Base-by-base conservation (phyloP, 2,113 vertebrate species). In the Epinephelus fuscoguttatus region DNA sequence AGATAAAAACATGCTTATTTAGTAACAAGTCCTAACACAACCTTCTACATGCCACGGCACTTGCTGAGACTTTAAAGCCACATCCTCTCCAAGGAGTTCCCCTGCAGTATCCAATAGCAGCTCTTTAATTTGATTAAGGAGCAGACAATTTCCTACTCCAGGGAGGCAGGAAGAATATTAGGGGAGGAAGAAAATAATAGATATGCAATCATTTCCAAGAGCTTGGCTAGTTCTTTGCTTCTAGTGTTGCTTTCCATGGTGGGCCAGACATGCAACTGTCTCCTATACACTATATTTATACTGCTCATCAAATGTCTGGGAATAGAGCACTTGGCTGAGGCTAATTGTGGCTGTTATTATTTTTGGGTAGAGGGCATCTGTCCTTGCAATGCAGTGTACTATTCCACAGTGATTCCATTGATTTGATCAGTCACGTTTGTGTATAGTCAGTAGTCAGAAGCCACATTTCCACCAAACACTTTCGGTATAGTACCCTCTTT, bases 41-140 rank as follows among this genome's bases (percentile, higher is more conserved):
- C 30, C 33, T 27, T 37, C n/a, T 30, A 68, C 13, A 53, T 8
- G 27, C 19, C 33, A 53, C 3, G 40, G 42, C 13, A 53, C 73
- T 57, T 50, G 47, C 33, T 61, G 40, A 73, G 67, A 40, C 33
- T 69, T 18, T 62, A 70, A 76, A 86, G 47, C 19, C 40, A 33
- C 42, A 70, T 81, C 60, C 56, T 70, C 55, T 57, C 30, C 56
- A 71, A 72, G 66, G 70, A 56, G 27, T 79, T 76, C 14, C 71
- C 67, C 68, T 56, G 23, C 33, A 21, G 30, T 57, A 71, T 79
- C 52, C 21, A 71, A 73, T 75, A 63, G 60, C 60, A 79, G 53
- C 72, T 75, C 47, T 87, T 77, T 79, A 78, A 88, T 83, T 87
- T 80, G 25, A 81, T 89, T 79, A 66, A 81, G 45, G 42, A 74